Conservation (phyloP, 2,888 invertebrate genomes). For the Lochmaea crataegi region DNA sequence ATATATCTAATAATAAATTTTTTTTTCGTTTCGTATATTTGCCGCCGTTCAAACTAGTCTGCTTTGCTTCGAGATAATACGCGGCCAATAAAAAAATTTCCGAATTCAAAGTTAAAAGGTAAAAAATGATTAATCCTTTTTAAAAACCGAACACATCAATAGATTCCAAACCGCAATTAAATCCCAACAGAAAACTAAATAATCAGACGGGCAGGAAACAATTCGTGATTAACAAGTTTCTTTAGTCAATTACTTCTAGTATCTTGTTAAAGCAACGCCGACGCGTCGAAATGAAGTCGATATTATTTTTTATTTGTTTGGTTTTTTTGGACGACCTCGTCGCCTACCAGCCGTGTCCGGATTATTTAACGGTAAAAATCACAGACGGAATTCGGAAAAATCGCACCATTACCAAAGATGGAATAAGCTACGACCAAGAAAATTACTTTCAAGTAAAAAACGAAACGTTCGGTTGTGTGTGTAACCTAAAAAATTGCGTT, state of each 20-base stretch:
- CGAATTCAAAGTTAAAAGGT: background rate
- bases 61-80: background rate
- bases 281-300: constrained; percentile 7
- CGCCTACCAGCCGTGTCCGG: background rate
- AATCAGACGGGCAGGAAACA: background rate
- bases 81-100: background rate
- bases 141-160: background rate
- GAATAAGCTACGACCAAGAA: constrained; percentile 34
- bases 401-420: constrained; percentile 33
- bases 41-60: background rate
- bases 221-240: constrained; percentile 11
- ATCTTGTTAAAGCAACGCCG: background rate
- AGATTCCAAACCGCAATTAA: background rate
- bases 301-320: background rate
- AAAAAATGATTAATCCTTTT: background rate
- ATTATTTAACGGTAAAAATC: constrained; percentile 33
- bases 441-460: constrained; percentile 39
- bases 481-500: constrained; percentile 45
- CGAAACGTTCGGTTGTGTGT: constrained; percentile 40
- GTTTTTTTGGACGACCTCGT: background rate
- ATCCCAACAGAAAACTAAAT: background rate
- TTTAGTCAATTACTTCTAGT: background rate
- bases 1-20: background rate
- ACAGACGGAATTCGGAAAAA: constrained; percentile 36
- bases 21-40: background rate